Evolutionary conservation across 2,113 vertebrate species (phyloP).

Genomic region (Dipodomys stephensi): DNA sequence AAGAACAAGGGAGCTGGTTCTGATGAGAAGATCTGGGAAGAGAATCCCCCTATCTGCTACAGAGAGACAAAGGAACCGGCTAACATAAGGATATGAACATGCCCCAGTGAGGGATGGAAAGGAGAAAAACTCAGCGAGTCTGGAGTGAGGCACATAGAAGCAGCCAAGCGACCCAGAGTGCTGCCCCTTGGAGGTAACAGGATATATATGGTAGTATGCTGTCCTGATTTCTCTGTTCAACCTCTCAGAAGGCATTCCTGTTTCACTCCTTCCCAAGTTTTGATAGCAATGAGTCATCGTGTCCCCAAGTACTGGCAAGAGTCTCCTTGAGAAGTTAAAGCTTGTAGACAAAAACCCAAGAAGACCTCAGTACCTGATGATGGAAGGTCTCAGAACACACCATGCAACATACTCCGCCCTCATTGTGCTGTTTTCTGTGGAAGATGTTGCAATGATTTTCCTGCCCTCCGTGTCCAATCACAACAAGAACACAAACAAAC

Average conservation of each 20-base stretch:
- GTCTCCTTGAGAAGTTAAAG: conserved; percentile 6
- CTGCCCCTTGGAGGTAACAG: fast-evolving
- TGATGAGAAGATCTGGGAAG: not conserved
- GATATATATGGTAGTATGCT: fast-evolving
- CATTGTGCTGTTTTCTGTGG: not conserved
- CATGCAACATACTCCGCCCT: fast-evolving
- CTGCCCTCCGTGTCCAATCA: not conserved
- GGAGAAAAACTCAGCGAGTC: too few species aligned
- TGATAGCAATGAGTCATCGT: not conserved
- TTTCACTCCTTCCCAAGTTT: not conserved
- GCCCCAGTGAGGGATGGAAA: not conserved
- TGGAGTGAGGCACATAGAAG: not conserved
- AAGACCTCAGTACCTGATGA: not conserved
- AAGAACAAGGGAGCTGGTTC: not conserved
- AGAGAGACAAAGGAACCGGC: not conserved
- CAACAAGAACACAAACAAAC: not conserved
- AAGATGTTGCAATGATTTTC: not conserved
- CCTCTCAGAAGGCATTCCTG: not conserved
- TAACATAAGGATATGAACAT: not conserved
- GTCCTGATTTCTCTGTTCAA: too few species aligned
- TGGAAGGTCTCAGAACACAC: not conserved
- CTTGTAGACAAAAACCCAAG: not conserved
- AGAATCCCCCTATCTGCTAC: too few species aligned
- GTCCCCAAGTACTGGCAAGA: not conserved
- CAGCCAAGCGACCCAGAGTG: not conserved